phyloP scores from a whole-genome alignment of 2,888 invertebrate species.

The Dryococelus australis region DNA sequence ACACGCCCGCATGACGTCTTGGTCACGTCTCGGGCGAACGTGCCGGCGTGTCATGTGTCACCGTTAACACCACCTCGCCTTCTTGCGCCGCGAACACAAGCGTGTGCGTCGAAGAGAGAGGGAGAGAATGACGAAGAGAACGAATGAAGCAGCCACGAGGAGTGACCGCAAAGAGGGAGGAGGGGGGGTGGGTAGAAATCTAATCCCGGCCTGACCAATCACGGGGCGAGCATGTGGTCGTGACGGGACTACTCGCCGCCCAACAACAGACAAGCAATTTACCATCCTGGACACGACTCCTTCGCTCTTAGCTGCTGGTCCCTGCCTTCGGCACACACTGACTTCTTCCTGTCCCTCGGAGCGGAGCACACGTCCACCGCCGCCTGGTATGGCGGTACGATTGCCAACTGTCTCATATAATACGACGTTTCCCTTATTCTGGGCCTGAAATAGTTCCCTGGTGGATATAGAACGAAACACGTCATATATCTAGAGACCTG shows the following conservation, averaged over 20 bases:
- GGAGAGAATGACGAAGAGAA: background rate
- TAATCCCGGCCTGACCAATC: slow-evolving; percentile 34
- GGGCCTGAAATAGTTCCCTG: too few relatives aligned
- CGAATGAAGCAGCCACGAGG: too few relatives aligned
- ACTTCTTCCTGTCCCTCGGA: too few relatives aligned
- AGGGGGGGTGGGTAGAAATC: background rate
- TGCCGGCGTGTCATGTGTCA: background rate
- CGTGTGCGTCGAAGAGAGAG: background rate
- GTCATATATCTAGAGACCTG: too few relatives aligned
- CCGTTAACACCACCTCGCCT: background rate
- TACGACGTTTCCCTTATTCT: too few relatives aligned
- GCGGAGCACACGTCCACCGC: too few relatives aligned
- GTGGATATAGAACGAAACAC: too few relatives aligned
- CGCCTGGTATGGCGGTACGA: too few relatives aligned
- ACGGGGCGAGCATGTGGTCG: slow-evolving; percentile 36
- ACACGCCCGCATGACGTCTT: background rate
- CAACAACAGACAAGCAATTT: slow-evolving; percentile 39
- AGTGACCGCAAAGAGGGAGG: background rate
- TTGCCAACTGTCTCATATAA: too few relatives aligned
- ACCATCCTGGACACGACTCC: slow-evolving; percentile 35
- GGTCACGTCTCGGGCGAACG: background rate
- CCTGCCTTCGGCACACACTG: too few relatives aligned
- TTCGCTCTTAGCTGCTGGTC: slow-evolving; percentile 28
- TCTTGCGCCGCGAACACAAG: background rate
- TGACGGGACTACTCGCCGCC: slow-evolving; percentile 34